Evolutionary conservation across 1,140 invertebrate genomes (phyloP).

Genomic region (Cephus cinctus): DNA sequence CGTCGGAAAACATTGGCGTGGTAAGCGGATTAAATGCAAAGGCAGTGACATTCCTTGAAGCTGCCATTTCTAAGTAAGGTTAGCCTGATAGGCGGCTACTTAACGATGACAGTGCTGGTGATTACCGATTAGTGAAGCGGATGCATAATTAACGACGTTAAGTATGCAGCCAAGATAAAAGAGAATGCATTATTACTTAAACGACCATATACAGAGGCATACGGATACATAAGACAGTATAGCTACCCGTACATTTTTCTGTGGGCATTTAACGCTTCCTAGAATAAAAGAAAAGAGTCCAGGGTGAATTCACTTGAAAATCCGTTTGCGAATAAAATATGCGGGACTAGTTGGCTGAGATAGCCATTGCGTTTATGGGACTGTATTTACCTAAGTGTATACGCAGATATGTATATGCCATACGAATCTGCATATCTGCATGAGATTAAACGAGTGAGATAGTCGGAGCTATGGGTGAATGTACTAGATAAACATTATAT

Average conservation of each 20-base stretch:
- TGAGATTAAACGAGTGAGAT: slow-evolving; percentile 13
- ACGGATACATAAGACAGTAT: too few species aligned
- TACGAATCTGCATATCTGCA: slow-evolving; percentile 6
- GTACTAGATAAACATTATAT: too few species aligned
- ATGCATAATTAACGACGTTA: slow-evolving; percentile 20
- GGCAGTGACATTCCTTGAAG: slow-evolving; percentile 4
- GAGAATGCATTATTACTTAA: slow-evolving; percentile 6
- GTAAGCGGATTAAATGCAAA: slow-evolving; percentile 26
- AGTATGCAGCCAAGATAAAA: slow-evolving; percentile 8
- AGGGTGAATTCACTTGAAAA: too few species aligned
- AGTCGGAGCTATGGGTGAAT: slow-evolving; percentile 3
- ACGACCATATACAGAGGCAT: not conserved
- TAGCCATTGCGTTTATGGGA: too few species aligned
- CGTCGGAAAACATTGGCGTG: too few species aligned
- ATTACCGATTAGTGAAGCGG: slow-evolving; percentile 18
- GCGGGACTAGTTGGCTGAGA: too few species aligned
- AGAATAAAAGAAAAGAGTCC: too few species aligned
- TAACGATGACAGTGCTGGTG: slow-evolving; percentile 8
- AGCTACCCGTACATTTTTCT: too few species aligned
- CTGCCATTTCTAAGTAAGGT: not conserved
- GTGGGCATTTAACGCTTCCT: too few species aligned
- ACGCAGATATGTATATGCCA: not conserved
- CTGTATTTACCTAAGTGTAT: too few species aligned
- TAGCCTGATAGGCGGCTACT: not conserved
- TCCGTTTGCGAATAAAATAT: too few species aligned